These are phyloP conservation scores for Drosophila histrio DNA, from an alignment of 2,888 invertebrate species.

Conservation along the genomic window DNA sequence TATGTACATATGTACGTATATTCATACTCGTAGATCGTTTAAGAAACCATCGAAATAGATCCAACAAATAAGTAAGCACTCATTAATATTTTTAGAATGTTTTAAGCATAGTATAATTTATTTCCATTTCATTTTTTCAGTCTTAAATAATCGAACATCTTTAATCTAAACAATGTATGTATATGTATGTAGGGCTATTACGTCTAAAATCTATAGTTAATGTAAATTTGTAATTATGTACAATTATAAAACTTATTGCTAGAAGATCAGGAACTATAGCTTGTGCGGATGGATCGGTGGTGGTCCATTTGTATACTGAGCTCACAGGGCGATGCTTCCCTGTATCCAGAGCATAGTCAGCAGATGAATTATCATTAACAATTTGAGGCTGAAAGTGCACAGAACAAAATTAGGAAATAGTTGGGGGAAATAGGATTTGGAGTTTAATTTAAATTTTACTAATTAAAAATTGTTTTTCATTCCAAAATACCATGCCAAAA, in stretches of 20 bases:
- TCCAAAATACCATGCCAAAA: slow-evolving; percentile 60
- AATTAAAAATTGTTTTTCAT: slow-evolving; percentile 35
- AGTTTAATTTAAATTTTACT: neutral
- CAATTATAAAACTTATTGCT: slow-evolving; percentile 47
- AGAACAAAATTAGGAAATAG: slow-evolving; percentile 36
- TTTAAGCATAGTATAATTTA: slow-evolving; percentile 59
- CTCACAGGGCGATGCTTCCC: slow-evolving; percentile 48
- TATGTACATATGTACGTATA: neutral
- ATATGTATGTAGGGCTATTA: slow-evolving; percentile 14
- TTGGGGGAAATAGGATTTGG: neutral
- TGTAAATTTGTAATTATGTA: slow-evolving; percentile 39
- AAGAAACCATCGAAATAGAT: slow-evolving; percentile 8
- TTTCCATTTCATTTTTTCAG: slow-evolving; percentile 40
- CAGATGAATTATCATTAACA: slow-evolving; percentile 79
- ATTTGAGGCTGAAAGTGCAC: slow-evolving; percentile 79
- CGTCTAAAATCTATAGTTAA: slow-evolving; percentile 16
- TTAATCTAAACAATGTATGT: slow-evolving; percentile 34
- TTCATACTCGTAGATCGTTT: slow-evolving; percentile 35
- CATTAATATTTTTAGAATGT: slow-evolving; percentile 56
- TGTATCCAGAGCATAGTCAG: slow-evolving; percentile 75
- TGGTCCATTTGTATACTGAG: slow-evolving; percentile 25
- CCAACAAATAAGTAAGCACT: slow-evolving; percentile 11
- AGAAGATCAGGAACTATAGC: slow-evolving; percentile 70
- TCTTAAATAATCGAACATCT: slow-evolving; percentile 45
- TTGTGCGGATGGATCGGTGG: slow-evolving; percentile 49